Evolutionary conservation across 2,888 invertebrate genomes (phyloP).

Genomic region (Archips xylosteana): DNA sequence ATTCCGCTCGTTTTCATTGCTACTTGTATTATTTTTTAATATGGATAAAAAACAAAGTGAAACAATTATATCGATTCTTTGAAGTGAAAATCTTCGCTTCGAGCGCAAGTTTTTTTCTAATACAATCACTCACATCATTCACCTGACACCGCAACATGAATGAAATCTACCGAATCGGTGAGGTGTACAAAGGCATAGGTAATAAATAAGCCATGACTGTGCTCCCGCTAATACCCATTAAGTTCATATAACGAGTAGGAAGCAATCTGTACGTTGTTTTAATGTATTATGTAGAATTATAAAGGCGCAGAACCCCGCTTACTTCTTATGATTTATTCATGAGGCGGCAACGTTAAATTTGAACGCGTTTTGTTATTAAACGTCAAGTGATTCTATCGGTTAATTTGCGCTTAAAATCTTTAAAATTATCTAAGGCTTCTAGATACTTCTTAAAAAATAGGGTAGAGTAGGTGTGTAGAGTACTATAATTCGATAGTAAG

Average conservation of each 20-base stretch:
- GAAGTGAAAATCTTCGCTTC: not conserved
- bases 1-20: no score
- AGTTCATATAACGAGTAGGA: constrained; percentile 80
- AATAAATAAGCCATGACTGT: constrained; percentile 31
- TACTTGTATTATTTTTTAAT: no score
- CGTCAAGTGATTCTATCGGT: constrained; percentile 69
- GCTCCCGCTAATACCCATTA: constrained; percentile 72
- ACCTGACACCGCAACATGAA: constrained; percentile 8
- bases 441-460: no score
- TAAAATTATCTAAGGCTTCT: not conserved
- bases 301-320: constrained; percentile 79
- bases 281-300: constrained; percentile 86
- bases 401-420: constrained; percentile 35
- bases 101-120: not conserved
- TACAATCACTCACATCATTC: constrained; percentile 19
- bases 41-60: no score
- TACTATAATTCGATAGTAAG: not conserved
- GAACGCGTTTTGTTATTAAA: constrained; percentile 74
- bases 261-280: constrained; percentile 83
- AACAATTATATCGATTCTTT: not conserved
- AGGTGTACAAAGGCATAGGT: constrained; percentile 22
- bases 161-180: constrained; percentile 24
- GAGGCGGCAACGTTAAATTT: constrained; percentile 79
- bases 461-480: not conserved
- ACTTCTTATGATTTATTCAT: constrained; percentile 85